Conservation (phyloP, 2,888 invertebrate genomes). For the Cryptophagus acutangulus region DNA sequence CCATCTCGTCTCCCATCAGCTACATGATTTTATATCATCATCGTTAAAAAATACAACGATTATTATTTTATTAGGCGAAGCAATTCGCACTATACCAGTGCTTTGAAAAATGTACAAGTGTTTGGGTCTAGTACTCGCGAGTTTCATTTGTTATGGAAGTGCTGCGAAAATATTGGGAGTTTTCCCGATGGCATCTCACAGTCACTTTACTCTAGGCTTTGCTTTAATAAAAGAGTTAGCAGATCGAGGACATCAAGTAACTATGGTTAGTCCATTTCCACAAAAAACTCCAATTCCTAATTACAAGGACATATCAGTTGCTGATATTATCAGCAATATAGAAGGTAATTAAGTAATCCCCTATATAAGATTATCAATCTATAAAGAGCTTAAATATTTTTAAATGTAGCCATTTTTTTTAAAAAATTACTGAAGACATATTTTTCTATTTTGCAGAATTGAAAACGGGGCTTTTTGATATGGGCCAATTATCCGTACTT, state of each 20-base stretch:
- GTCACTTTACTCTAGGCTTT: conserved; percentile 34
- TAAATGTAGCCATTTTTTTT: background rate
- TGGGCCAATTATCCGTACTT: background rate
- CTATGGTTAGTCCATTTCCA: conserved; percentile 34
- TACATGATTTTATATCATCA: no score
- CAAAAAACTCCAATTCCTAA: conserved; percentile 44
- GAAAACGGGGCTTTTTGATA: background rate
- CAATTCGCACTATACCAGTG: no score
- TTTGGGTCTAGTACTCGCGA: no score
- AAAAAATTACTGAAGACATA: background rate
- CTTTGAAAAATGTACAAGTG: no score
- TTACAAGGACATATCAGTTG: conserved; percentile 42
- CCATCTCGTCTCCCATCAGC: no score
- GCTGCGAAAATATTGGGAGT: conserved; percentile 35
- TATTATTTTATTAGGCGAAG: no score
- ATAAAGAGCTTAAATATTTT: background rate
- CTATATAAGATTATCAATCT: background rate
- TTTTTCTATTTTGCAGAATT: background rate
- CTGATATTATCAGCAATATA: conserved; percentile 2
- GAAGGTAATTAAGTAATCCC: conserved; percentile 12
- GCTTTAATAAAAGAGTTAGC: conserved; percentile 34
- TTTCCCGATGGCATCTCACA: conserved; percentile 34
- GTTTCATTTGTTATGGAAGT: conserved; percentile 8
- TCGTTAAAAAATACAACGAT: no score
- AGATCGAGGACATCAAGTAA: conserved; percentile 47